Base-by-base conservation (phyloP, 2,888 invertebrate species). In the Achlya flavicornis region DNA sequence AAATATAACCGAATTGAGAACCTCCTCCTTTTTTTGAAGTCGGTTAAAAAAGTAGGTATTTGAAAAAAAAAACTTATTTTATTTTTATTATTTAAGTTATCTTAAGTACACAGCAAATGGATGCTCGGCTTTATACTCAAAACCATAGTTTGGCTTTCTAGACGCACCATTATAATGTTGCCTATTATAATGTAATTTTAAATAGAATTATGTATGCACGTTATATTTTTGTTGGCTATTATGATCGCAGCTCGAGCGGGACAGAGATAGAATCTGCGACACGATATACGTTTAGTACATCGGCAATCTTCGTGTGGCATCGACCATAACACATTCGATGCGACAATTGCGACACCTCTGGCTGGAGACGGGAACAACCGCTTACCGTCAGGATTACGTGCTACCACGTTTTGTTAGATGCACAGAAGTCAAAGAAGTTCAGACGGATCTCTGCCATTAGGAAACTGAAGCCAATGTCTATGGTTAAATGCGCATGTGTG, bases 151-250 rank as follows among this genome's bases (percentile, higher is more conserved):
- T 43, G 26, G 46, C 38, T 38, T 58, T 58, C 58, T 58, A 38
- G 35, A 58, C 33, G 10, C 33, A 58, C 35, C 58, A 33, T 58
- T 58, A 58, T 33, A 48, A 57, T 14, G 32, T 57, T 57, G 57
- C 58, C 33, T 58, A 58, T 58, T 58, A 33, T 58, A 58, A 58
- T 58, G 58, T 58, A 58, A 58, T 58, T 58, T 58, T 58, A 58
- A 58, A 58, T 16, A 35, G 58, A 11, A 33, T 58, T 16, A 58
- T 58, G n/a, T 33, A 33, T 58, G 33, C 35, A 33, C 33, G 58
- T 58, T 8, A 35, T 53, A 53, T 16, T 48, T 48, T 53, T 53
- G 19, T 53, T 53, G 53, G 8, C 14, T 38, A 58, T 58, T 58
- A 58, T 58, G 38, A 4, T 38, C 14, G n/a, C 16, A 16, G 38